These are phyloP conservation scores for Tetraodon nigroviridis DNA, from an alignment of 2,113 vertebrate genomes.

Conservation along the genomic window DNA sequence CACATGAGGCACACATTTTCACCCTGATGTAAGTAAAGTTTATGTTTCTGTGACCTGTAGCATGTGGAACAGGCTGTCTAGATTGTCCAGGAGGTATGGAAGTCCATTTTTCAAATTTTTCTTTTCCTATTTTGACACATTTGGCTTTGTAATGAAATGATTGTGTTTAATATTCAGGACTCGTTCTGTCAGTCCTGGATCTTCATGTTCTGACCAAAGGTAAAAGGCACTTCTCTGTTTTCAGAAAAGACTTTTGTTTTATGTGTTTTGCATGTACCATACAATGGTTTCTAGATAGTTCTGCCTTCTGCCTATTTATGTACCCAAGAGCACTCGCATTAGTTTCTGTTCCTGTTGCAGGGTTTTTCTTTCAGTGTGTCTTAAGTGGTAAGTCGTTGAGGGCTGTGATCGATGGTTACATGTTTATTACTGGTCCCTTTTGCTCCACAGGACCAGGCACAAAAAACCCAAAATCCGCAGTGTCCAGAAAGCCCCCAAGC, in stretches of 20 bases:
- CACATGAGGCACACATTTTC: neutral
- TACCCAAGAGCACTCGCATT: conserved; percentile 6
- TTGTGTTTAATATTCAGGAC: conserved; percentile 27
- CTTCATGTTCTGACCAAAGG: conserved; percentile 42
- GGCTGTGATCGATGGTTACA: too few species aligned
- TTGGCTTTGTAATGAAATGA: neutral
- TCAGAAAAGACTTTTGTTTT: neutral
- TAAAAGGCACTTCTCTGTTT: conserved; percentile 7
- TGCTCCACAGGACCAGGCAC: conserved; percentile 39
- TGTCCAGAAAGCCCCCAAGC: conserved; percentile 34
- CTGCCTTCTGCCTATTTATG: conserved; percentile 11
- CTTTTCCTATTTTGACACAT: neutral
- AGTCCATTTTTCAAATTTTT: neutral
- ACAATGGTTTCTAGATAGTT: conserved; percentile 7
- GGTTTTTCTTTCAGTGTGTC: conserved; percentile 14
- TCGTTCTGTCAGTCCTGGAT: conserved; percentile 8
- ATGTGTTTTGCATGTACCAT: neutral
- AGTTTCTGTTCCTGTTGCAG: conserved; percentile 38
- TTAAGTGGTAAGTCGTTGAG: neutral
- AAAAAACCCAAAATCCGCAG: conserved; percentile 1
- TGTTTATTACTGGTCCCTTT: too few species aligned
- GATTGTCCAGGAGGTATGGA: conserved; percentile 62
- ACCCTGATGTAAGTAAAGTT: neutral
- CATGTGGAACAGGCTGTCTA: conserved; percentile 61
- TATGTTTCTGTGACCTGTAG: conserved; percentile 35